Percentiles rank a stretch among this genome's conserved stretches.
These are phyloP conservation scores for Megaptera novaeangliae DNA, from an alignment of 2,113 vertebrate genomes.

Conservation along the genomic window DNA sequence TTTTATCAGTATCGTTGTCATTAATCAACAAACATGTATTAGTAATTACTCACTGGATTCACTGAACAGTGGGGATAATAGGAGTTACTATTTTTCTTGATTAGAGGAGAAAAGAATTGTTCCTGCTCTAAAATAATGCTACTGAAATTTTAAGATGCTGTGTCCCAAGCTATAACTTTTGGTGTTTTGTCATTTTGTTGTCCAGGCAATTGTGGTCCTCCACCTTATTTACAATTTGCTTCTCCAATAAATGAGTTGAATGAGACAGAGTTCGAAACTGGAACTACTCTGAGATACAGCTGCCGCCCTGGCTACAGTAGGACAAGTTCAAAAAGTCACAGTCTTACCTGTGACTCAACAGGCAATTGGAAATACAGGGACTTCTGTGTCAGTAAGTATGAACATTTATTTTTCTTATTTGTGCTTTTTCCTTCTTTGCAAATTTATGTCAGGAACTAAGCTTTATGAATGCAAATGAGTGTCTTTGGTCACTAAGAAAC, in stretches of 20 bases:
- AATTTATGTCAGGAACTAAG: background rate
- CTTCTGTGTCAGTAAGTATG: conserved; percentile 59
- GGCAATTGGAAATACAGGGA: fast-evolving
- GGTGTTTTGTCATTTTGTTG: background rate
- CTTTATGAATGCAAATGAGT: background rate
- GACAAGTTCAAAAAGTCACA: fast-evolving
- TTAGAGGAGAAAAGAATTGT: background rate
- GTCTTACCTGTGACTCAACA: fast-evolving
- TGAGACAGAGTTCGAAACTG: background rate
- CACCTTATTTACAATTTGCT: conserved; percentile 36
- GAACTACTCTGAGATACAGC: conserved; percentile 50
- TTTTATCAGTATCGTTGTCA: background rate
- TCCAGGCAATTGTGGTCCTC: conserved; percentile 76
- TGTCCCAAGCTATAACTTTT: background rate
- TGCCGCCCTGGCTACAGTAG: conserved; percentile 69
- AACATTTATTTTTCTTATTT: background rate
- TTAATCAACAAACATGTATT: background rate
- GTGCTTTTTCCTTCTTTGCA: background rate
- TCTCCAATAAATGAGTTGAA: background rate
- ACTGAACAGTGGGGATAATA: background rate
- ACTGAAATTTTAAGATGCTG: background rate
- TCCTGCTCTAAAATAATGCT: background rate
- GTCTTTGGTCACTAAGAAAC: background rate
- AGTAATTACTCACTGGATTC: background rate
- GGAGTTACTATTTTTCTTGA: background rate